Conservation (phyloP, 2,113 vertebrate species). For the Onychostruthus taczanowskii region DNA sequence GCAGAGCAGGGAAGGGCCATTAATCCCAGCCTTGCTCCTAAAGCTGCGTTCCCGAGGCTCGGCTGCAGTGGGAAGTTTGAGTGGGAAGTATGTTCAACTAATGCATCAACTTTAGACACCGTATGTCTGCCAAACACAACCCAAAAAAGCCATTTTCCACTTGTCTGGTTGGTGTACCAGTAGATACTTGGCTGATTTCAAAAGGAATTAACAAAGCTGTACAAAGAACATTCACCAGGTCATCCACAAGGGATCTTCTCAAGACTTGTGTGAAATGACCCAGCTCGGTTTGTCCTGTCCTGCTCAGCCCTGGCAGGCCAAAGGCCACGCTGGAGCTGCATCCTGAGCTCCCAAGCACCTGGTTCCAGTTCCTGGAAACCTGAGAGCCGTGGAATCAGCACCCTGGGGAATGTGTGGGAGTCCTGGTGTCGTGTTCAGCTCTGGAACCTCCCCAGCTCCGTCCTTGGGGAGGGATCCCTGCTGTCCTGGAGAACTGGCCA, state of each 20-base stretch:
- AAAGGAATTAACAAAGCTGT: not conserved
- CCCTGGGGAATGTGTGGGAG: not conserved
- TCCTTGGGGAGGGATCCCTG: not conserved
- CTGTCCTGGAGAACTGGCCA: not conserved
- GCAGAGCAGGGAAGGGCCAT: not conserved
- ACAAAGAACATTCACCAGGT: not conserved
- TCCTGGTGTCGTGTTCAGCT: slow-evolving; percentile 11
- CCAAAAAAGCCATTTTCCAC: not conserved
- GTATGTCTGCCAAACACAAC: not conserved
- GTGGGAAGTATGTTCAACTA: not conserved
- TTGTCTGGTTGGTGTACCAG: not conserved
- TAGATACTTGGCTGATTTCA: not conserved
- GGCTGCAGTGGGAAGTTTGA: not conserved
- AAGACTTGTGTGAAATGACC: not conserved
- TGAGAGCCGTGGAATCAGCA: not conserved
- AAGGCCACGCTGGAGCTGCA: not conserved
- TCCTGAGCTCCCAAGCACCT: slow-evolving; percentile 24
- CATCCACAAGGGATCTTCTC: not conserved
- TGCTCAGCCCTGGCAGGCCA: not conserved
- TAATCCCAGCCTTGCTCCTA: not conserved
- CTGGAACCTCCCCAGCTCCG: slow-evolving; percentile 4
- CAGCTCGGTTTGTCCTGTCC: not conserved
- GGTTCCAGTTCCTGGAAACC: slow-evolving; percentile 11
- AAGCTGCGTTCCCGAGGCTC: not conserved
- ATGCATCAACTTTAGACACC: not conserved